These are phyloP conservation scores for Ochotona curzoniae DNA, from an alignment of 2,113 vertebrate species.

Conservation along the genomic window DNA sequence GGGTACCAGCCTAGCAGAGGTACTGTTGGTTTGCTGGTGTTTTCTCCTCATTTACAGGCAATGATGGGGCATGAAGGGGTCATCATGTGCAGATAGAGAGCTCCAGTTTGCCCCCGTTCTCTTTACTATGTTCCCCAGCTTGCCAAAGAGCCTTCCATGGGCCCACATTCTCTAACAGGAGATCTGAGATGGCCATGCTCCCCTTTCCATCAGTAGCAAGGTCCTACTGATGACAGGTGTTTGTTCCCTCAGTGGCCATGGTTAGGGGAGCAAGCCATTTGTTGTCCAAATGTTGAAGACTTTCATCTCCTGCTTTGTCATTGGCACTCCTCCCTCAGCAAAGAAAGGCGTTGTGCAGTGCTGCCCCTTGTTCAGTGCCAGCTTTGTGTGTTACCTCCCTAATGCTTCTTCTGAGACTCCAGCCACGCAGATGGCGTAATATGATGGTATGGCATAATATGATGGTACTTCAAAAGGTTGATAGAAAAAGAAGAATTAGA, in stretches of 20 bases:
- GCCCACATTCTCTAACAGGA: neutral
- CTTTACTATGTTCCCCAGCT: neutral
- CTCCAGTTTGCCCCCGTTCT: neutral
- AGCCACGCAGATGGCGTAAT: too few species aligned
- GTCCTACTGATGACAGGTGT: accelerated
- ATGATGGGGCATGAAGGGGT: neutral
- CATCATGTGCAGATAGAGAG: neutral
- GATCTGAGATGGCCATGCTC: neutral
- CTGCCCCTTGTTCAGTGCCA: neutral
- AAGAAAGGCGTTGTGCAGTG: neutral
- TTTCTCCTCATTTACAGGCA: neutral
- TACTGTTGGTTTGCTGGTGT: neutral
- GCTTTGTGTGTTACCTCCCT: neutral
- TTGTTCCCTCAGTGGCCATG: neutral
- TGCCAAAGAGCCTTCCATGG: neutral
- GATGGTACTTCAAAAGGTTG: too few species aligned
- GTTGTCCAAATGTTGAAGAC: neutral
- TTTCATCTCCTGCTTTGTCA: neutral
- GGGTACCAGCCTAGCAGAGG: accelerated
- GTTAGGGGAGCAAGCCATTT: neutral
- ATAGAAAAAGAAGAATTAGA: too few species aligned
- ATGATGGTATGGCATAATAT: too few species aligned
- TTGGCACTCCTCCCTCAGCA: neutral
- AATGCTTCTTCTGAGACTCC: neutral
- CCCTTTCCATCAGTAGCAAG: neutral